A percentile compares a stretch with the other conserved stretches of the same genome.
Conservation (phyloP, 2,888 invertebrate genomes). For the Drosophila tanythrix region DNA sequence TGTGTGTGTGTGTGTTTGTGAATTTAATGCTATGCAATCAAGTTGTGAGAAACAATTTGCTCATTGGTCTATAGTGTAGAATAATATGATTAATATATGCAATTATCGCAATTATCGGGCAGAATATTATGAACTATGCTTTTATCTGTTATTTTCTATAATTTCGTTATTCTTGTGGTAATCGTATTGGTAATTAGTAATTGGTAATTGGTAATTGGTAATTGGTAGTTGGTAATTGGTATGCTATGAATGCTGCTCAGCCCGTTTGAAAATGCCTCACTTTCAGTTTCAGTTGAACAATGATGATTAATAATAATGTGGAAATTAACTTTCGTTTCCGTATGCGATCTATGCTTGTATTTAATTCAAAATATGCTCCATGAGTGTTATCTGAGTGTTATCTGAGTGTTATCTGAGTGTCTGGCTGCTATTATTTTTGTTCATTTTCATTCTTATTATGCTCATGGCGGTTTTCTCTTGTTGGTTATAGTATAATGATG, state of each 20-base stretch:
- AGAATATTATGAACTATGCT: conserved; percentile 30
- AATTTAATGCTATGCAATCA: conserved; percentile 30
- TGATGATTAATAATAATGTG: conserved; percentile 47
- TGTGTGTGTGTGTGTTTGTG: conserved; percentile 12
- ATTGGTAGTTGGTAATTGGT: conserved; percentile 18
- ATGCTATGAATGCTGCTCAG: conserved; percentile 44
- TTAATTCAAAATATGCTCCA: conserved; percentile 38
- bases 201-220: conserved; percentile 10
- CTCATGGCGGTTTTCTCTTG: conserved; percentile 11
- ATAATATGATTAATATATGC: conserved; percentile 20
- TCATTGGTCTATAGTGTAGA: conserved; percentile 37
- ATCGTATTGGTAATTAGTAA: conserved; percentile 22
- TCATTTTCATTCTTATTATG: conserved; percentile 25
- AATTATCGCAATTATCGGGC: conserved; percentile 24
- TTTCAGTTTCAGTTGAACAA: conserved; percentile 13
- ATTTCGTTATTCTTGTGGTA: conserved; percentile 12
- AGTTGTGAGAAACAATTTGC: conserved; percentile 17
- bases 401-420: conserved; percentile 12
- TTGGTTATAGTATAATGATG: conserved; percentile 67
- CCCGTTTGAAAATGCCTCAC: conserved; percentile 9
- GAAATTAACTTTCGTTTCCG: conserved; percentile 34
- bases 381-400: conserved; percentile 21
- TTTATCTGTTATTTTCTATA: conserved; percentile 15
- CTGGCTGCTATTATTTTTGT: conserved; percentile 8
- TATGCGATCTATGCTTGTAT: conserved; percentile 19